These are phyloP conservation scores for Tubiluchus corallicola DNA, from an alignment of 2,888 invertebrate species.

Conservation along the genomic window DNA sequence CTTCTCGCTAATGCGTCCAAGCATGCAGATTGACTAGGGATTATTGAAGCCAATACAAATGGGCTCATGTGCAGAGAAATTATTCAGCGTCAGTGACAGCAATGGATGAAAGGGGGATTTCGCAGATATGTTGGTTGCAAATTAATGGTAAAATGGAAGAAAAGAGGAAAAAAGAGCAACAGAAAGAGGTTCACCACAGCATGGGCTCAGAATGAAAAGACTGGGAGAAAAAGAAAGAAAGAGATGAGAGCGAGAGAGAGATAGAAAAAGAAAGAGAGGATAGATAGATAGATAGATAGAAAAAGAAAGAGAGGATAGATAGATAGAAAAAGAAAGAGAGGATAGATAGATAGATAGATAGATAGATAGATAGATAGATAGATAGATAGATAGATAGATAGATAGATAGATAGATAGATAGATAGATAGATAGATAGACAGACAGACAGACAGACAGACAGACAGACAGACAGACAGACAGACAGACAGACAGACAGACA, in stretches of 20 bases:
- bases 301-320: no score
- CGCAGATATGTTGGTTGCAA: no score
- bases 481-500: not conserved
- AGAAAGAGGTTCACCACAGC: no score
- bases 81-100: no score
- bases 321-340: not conserved
- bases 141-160: no score
- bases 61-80: no score
- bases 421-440: not conserved
- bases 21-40: no score
- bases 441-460: conserved; percentile 3
- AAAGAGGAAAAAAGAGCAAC: no score
- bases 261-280: not conserved
- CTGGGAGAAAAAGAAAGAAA: not conserved
- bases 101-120: no score
- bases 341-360: not conserved
- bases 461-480: conserved; percentile 3
- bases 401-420: conserved; percentile 3
- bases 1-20: no score
- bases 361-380: conserved; percentile 3
- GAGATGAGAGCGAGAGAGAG: not conserved
- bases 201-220: no score
- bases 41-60: no score
- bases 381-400: conserved; percentile 3
- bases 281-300: not conserved